Percentiles rank a stretch among this genome's conserved stretches.
Evolutionary conservation across 2,888 invertebrate species (phyloP).

Genomic region (Sipha maydis): DNA sequence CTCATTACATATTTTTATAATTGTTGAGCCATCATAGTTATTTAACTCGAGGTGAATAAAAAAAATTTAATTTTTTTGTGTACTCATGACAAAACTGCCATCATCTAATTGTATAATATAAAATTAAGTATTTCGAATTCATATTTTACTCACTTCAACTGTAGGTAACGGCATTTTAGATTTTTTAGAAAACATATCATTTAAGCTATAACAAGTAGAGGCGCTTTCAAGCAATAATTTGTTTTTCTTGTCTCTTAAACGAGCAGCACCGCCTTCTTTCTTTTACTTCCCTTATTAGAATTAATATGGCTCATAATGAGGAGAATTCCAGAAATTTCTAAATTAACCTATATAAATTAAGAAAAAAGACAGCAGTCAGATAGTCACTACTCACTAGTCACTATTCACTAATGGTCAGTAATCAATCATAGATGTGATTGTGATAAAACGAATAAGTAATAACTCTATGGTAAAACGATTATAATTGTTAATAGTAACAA

Average conservation of each 20-base stretch:
- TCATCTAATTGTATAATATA: no score
- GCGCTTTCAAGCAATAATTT: background rate
- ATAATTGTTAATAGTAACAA: no score
- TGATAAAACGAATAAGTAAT: no score
- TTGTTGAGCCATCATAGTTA: no score
- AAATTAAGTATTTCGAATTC: background rate
- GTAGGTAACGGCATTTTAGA: background rate
- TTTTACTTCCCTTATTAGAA: slow-evolving; percentile 2
- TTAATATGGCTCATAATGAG: background rate
- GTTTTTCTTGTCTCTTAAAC: slow-evolving; percentile 17
- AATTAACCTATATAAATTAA: background rate
- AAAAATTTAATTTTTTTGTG: no score
- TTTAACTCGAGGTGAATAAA: no score
- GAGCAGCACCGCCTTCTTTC: background rate
- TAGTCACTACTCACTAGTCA: no score
- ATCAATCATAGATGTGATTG: no score
- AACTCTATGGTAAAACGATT: no score
- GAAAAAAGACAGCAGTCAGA: background rate
- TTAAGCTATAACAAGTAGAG: background rate
- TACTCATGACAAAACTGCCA: no score
- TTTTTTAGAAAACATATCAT: background rate
- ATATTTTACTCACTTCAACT: slow-evolving; percentile 1
- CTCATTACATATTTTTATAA: no score
- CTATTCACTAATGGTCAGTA: no score
- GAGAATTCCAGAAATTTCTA: background rate